phyloP scores from a whole-genome alignment of 1,140 invertebrate genomes.

The Gryon sp. region DNA sequence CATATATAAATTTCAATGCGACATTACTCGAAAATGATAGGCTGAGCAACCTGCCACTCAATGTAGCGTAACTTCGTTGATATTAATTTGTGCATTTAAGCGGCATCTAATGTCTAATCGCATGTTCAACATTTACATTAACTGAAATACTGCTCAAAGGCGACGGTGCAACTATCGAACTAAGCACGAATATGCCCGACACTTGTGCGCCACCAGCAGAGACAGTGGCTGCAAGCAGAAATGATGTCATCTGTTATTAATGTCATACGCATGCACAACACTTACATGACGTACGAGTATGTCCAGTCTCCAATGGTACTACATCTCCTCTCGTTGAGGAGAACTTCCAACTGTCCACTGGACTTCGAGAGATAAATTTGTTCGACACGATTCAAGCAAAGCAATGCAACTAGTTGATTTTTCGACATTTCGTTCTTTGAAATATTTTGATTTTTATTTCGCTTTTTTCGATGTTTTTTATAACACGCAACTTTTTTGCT shows the following conservation, averaged over 20 bases:
- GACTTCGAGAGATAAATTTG: slow-evolving; percentile 61
- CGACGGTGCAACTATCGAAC: slow-evolving; percentile 52
- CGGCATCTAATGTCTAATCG: slow-evolving; percentile 59
- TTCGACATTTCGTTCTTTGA: slow-evolving; percentile 46
- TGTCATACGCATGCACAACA: slow-evolving; percentile 64
- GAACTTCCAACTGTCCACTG: slow-evolving; percentile 64
- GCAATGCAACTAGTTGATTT: slow-evolving; percentile 62
- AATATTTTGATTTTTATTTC: slow-evolving; percentile 7
- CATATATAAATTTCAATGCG: slow-evolving; percentile 45
- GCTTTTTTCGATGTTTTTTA: not conserved
- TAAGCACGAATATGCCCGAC: slow-evolving; percentile 25
- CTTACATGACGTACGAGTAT: slow-evolving; percentile 65
- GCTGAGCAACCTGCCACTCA: slow-evolving; percentile 13
- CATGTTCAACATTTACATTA: slow-evolving; percentile 49
- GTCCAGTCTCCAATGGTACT: slow-evolving; percentile 61
- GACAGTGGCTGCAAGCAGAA: slow-evolving; percentile 56
- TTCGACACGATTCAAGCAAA: slow-evolving; percentile 55
- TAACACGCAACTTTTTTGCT: not conserved
- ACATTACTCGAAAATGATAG: slow-evolving; percentile 52
- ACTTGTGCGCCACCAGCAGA: slow-evolving; percentile 40
- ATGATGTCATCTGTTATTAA: slow-evolving; percentile 67
- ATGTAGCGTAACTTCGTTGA: slow-evolving; percentile 25
- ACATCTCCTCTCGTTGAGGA: slow-evolving; percentile 57
- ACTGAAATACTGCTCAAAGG: slow-evolving; percentile 54
- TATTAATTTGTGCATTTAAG: slow-evolving; percentile 55